Conservation (phyloP, 2,888 invertebrate species). For the Lacanobia oleracea region DNA sequence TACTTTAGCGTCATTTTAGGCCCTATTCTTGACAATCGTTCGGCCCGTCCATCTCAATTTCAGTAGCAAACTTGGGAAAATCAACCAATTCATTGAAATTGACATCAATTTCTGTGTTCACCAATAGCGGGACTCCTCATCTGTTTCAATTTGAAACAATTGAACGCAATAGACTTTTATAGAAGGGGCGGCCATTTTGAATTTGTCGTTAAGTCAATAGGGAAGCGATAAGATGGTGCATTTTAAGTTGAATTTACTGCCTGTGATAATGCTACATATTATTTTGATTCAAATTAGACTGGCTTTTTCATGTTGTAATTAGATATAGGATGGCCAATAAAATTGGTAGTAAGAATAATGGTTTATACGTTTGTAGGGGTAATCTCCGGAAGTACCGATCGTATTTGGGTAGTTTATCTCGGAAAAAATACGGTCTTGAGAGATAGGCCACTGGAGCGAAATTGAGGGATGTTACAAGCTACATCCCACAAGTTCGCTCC, state of each 20-base stretch:
- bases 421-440: too few species aligned
- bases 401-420: too few species aligned
- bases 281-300: not conserved
- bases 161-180: constrained; percentile 62
- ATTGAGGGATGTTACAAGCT: too few species aligned
- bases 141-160: constrained; percentile 70
- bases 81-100: constrained; percentile 45
- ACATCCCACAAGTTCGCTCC: too few species aligned
- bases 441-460: too few species aligned
- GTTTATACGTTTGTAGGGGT: too few species aligned
- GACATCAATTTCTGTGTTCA: constrained; percentile 38
- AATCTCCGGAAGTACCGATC: too few species aligned
- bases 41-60: constrained; percentile 26
- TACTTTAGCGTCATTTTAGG: constrained; percentile 1
- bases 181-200: constrained; percentile 28
- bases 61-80: constrained; percentile 2
- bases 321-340: too few species aligned
- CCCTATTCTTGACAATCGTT: not conserved
- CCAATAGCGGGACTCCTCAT: constrained; percentile 36
- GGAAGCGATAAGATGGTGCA: constrained; percentile 26
- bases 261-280: constrained; percentile 2
- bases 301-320: not conserved
- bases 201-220: constrained; percentile 16
- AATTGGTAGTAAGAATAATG: too few species aligned
- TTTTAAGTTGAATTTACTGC: not conserved